A percentile compares a stretch with the other conserved stretches of the same genome.
phyloP scores from a whole-genome alignment of 2,797 vertebrate genomes.

The Neomorphus geoffroyi region DNA sequence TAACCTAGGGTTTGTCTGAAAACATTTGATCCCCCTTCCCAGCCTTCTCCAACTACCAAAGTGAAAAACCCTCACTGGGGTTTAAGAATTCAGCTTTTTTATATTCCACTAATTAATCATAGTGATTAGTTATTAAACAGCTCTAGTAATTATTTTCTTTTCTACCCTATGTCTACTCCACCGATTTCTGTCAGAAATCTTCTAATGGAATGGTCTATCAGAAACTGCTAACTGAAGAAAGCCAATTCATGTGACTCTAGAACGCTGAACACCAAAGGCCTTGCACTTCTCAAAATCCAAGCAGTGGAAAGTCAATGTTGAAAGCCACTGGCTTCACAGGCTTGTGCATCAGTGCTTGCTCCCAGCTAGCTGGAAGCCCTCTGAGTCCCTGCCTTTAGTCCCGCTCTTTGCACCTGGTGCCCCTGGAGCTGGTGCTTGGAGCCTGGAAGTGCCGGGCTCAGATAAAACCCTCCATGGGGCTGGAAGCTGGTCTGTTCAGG shows the following conservation, averaged over 20 bases:
- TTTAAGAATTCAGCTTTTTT: background rate
- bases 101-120: background rate
- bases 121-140: background rate
- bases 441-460: background rate
- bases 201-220: background rate
- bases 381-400: background rate
- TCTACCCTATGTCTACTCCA: background rate
- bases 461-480: background rate
- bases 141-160: background rate
- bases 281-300: background rate
- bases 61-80: background rate
- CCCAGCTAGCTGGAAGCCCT: background rate
- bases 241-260: background rate
- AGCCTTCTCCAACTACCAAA: background rate
- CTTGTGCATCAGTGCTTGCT: background rate
- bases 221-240: background rate
- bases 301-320: background rate
- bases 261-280: background rate
- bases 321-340: background rate
- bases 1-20: background rate
- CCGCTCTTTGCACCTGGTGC: background rate
- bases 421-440: background rate
- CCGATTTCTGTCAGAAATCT: background rate
- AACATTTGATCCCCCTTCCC: background rate
- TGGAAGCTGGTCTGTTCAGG: background rate